A percentile compares a stretch with the other conserved stretches of the same genome.
Evolutionary conservation across 1,140 invertebrate genomes (phyloP).

Genomic region (Magallana gigas): DNA sequence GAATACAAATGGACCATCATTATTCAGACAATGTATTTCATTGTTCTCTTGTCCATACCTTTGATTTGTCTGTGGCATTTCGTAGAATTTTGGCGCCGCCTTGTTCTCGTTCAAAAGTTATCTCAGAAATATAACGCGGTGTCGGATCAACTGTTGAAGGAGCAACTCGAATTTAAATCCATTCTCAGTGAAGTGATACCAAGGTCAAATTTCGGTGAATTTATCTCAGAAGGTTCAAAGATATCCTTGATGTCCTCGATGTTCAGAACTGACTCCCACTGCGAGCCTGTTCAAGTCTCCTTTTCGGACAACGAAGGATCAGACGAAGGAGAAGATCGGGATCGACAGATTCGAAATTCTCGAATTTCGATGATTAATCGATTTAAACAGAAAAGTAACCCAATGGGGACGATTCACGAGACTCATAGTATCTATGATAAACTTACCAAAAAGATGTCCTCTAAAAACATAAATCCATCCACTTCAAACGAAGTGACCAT

Average conservation of each 20-base stretch:
- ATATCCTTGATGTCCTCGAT: not conserved
- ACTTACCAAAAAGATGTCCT: not conserved
- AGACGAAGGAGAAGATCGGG: not conserved
- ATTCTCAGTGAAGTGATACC: slow-evolving; percentile 21
- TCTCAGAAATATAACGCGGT: not conserved
- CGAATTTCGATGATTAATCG: slow-evolving; percentile 1
- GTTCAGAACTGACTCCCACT: not conserved
- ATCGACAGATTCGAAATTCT: not conserved
- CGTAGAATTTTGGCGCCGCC: not conserved
- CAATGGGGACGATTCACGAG: slow-evolving; percentile 14
- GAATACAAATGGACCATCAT: slow-evolving; percentile 15
- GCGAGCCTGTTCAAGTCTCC: not conserved
- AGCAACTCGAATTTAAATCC: slow-evolving; percentile 1
- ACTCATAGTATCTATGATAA: slow-evolving; percentile 4
- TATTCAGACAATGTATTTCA: not conserved
- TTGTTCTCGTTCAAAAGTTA: not conserved
- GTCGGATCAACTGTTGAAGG: not conserved
- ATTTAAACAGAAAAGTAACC: not conserved
- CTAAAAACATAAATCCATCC: not conserved
- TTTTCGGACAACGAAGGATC: slow-evolving; percentile 27
- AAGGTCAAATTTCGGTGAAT: slow-evolving; percentile 27
- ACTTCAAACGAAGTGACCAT: slow-evolving; percentile 3
- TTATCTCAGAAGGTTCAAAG: slow-evolving; percentile 11
- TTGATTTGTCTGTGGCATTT: slow-evolving; percentile 11
- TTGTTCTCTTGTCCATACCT: not conserved